Evolutionary conservation across 2,113 vertebrate species (phyloP), one percentile per base, ranked within the genome.

Genomic region (Etia nguti): DNA sequence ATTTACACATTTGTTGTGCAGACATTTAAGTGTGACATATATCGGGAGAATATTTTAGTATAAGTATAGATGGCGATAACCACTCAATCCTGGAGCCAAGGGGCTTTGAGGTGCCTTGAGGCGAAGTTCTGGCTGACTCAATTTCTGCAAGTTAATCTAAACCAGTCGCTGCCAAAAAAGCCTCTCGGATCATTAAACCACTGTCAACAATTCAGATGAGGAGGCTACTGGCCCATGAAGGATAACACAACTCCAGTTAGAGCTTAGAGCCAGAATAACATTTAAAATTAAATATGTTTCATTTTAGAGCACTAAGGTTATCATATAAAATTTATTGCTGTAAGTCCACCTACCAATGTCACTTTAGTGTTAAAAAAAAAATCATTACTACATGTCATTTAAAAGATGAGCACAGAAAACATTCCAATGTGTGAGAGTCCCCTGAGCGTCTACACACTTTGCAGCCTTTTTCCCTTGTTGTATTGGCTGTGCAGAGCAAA

Each of bases 181-280:
- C 55, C 84, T 86, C 90, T 86, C 55, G 89, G 91, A 93, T 93
- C 89, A 94, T 94, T 95, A 94, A 91, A 81, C 91, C 92, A 82
- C 90, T 93, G 92, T 93, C 94, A 95, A 90, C 91, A 94, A 88
- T 87, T 92, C 85, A 87, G 83, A 90, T 88, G 85, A 89, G 88
- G 79, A 87, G 86, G 77, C 75, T 90, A 83, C 89, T 84, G 86
- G 85, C 36, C 92, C 92, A 90, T 95, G 89, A 93, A 93, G 88
- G 86, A 83, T 83, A 89, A 86, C 41, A 48, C 68, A 34, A 68
- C 79, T 4, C 20, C 84, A 52, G 85, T 73, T 68, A 38, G 62
- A 38, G 60, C 34, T 38, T 68, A 38, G 60, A 22, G 34, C 34
- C 34, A 38, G 34, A 60, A 24, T 18, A 24, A 24, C 70, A 16